Evolutionary conservation across 1,140 invertebrate species (phyloP).

Genomic region (Nautilus pompilius): DNA sequence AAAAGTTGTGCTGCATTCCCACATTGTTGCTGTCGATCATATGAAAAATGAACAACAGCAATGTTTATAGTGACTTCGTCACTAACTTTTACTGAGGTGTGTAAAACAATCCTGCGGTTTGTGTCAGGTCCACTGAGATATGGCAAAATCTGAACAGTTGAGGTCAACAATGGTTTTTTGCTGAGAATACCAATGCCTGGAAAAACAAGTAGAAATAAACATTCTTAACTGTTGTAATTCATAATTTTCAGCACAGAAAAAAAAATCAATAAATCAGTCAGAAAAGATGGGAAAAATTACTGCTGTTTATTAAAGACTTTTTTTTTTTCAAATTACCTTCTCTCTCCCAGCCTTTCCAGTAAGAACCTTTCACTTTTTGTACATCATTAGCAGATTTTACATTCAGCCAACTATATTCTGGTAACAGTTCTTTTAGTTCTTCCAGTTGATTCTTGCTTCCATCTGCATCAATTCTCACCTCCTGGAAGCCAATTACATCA

Average conservation of each 20-base stretch:
- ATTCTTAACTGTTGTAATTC: background rate
- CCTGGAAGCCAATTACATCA: slow-evolving; percentile 39
- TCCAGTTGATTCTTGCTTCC: slow-evolving; percentile 23
- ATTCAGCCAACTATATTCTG: slow-evolving; percentile 30
- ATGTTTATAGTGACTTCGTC: slow-evolving; percentile 18
- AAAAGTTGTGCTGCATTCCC: slow-evolving; percentile 33
- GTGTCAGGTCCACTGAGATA: slow-evolving; percentile 26
- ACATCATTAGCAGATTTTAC: slow-evolving; percentile 23
- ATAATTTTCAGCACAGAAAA: background rate
- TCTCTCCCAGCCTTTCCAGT: slow-evolving; percentile 22
- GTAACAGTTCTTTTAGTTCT: slow-evolving; percentile 29
- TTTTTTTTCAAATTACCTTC: slow-evolving; percentile 24
- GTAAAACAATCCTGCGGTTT: slow-evolving; percentile 31
- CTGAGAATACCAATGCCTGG: slow-evolving; percentile 43
- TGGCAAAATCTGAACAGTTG: slow-evolving; percentile 16
- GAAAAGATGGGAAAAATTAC: background rate
- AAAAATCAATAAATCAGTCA: background rate
- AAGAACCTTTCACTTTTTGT: slow-evolving; percentile 14
- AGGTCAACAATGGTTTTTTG: slow-evolving; percentile 18
- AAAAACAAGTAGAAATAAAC: slow-evolving; percentile 13
- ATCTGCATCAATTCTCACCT: slow-evolving; percentile 25
- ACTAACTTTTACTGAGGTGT: slow-evolving; percentile 22
- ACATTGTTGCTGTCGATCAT: slow-evolving; percentile 43
- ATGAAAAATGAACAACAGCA: slow-evolving; percentile 38
- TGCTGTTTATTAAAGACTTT: background rate